Evolutionary conservation across 2,888 invertebrate species (phyloP).

Genomic region (Yponomeuta cagnagella): DNA sequence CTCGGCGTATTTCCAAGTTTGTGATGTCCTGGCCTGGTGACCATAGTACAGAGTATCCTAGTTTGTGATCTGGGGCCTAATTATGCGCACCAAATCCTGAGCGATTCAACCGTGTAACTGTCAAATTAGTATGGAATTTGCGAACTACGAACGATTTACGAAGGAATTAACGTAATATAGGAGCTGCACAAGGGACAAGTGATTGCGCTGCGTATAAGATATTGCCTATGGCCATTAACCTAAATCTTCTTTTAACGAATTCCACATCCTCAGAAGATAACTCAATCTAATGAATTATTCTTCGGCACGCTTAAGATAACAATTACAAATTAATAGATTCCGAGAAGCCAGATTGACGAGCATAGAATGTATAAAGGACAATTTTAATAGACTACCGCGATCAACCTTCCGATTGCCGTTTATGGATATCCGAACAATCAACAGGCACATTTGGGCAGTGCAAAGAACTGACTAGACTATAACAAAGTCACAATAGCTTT

Average conservation of each 20-base stretch:
- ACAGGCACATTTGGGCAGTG: neutral
- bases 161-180: too few relatives aligned
- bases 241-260: neutral
- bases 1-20: too few relatives aligned
- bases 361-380: neutral
- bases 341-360: neutral
- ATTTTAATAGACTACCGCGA: neutral
- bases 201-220: too few relatives aligned
- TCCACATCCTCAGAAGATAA: neutral
- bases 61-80: too few relatives aligned
- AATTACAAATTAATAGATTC: neutral
- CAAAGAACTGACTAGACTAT: neutral
- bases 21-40: too few relatives aligned
- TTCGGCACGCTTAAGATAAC: neutral
- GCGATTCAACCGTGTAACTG: too few relatives aligned
- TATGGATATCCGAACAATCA: neutral
- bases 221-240: neutral
- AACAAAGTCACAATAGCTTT: neutral
- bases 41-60: too few relatives aligned
- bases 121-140: too few relatives aligned
- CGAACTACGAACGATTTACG: too few relatives aligned
- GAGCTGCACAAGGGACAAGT: too few relatives aligned
- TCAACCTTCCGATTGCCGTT: neutral
- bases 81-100: too few relatives aligned
- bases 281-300: neutral